Evolutionary conservation across 2,113 vertebrate genomes (phyloP), one percentile per base, ranked within the genome.

Genomic region (Psephotus haematonotus): DNA sequence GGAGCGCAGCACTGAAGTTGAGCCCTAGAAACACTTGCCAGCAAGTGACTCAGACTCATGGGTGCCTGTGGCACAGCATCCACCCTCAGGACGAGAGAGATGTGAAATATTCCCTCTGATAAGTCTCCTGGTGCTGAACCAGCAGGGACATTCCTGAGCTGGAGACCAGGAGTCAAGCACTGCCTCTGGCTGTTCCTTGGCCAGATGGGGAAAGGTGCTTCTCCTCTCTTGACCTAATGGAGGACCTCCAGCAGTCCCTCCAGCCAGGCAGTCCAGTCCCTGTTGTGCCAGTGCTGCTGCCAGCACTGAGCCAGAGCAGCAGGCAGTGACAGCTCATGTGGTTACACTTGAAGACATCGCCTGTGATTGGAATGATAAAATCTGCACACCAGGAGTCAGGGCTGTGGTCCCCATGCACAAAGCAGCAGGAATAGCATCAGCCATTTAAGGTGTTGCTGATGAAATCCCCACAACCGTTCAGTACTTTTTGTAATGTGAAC

Each of bases 31-130:
- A 68, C 7, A 41, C 28, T 65, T 88, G 84, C 92, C 92, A 94
- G 69, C 49, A 63, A 88, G 62, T 94, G 93, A 95, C 65, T 96
- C 96, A 96, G 90, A 23, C 65, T 68, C 84, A 50, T 0, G 37
- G 50, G 69, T 89, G 76, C 33, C 60, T 44, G 28, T 55, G 69
- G 64, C 50, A 81, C 60, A 67, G 77, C 5, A 20, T 28, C 22
- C 7, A 5, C 50, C 69, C 60, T 67, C 0, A 0, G 19, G 31
- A 86, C 27, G 25, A 52, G 57, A 41, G 69, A 78, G 28, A 70
- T 17, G 52, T 43, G 93, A 78, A 92, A 86, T n/a, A 22, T 23
- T n/a, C 55, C 20, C 7, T 53, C 37, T 1, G 0, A n/a, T 10
- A 49, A 17, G 59, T 52, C 39, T 77, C 11, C 59, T 59, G 1